These are phyloP conservation scores for Acropternis orthonyx DNA, from an alignment of 2,797 vertebrate species.

Conservation along the genomic window DNA sequence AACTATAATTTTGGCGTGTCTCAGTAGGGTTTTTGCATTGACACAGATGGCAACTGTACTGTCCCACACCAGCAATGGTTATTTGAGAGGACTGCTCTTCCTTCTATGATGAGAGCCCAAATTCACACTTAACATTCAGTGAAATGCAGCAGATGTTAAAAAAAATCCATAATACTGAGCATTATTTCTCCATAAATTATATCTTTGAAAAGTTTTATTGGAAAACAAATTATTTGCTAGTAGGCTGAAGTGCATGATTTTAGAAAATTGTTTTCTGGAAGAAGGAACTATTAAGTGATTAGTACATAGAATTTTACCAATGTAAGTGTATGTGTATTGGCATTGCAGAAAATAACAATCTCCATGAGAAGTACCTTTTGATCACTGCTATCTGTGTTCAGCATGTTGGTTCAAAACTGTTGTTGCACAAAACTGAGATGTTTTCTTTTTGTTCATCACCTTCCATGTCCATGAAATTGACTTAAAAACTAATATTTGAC, in stretches of 20 bases:
- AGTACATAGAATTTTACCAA: not conserved
- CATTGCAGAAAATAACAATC: not conserved
- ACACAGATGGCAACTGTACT: not conserved
- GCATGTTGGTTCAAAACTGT: not conserved
- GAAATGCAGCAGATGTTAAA: not conserved
- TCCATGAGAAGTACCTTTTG: not conserved
- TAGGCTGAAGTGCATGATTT: not conserved
- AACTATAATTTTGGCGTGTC: fast-evolving
- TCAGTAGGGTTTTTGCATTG: not conserved
- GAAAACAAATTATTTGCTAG: not conserved
- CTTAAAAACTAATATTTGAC: not conserved
- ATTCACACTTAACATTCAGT: not conserved
- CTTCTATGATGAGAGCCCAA: not conserved
- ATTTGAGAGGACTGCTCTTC: not conserved
- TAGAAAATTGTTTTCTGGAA: not conserved
- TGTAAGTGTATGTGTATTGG: not conserved
- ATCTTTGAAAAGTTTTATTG: not conserved
- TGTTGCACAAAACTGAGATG: not conserved
- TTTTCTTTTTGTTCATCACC: not conserved
- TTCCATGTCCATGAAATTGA: not conserved
- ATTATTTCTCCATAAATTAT: not conserved
- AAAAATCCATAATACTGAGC: not conserved
- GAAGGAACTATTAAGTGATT: not conserved
- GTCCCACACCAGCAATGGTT: not conserved
- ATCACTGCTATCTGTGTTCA: not conserved